Conservation (phyloP, 2,113 vertebrate species). For the Crotalus tigris region DNA sequence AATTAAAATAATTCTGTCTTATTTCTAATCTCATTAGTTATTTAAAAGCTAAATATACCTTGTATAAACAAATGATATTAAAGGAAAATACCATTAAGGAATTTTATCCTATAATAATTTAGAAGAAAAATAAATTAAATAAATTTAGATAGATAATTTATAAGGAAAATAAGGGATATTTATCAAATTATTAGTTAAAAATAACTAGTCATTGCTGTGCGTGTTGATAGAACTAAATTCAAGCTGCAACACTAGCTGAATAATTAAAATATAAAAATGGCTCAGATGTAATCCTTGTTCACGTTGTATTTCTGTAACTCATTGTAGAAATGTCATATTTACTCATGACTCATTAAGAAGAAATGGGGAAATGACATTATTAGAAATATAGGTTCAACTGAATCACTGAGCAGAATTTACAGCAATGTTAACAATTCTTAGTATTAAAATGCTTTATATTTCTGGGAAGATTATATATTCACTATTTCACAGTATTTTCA, state of each 20-base stretch:
- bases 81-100: constrained; percentile 54
- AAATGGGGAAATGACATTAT: constrained; percentile 60
- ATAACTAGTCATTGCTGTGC: constrained; percentile 40
- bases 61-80: constrained; percentile 42
- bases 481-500: constrained; percentile 47
- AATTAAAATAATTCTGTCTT: constrained; percentile 37
- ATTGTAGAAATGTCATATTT: constrained; percentile 61
- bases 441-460: constrained; percentile 45
- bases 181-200: constrained; percentile 58
- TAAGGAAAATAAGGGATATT: constrained; percentile 44
- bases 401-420: constrained; percentile 44
- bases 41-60: constrained; percentile 30
- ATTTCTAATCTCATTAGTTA: constrained; percentile 43
- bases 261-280: constrained; percentile 61
- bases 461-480: constrained; percentile 26
- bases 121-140: constrained; percentile 52
- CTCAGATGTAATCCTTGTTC: constrained; percentile 55
- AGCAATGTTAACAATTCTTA: constrained; percentile 32
- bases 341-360: constrained; percentile 61
- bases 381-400: constrained; percentile 57
- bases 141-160: constrained; percentile 29
- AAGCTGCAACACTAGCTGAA: constrained; percentile 26
- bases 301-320: constrained; percentile 46
- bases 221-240: constrained; percentile 19
- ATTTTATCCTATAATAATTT: constrained; percentile 58